Base-by-base conservation (phyloP, 2,113 vertebrate genomes). In the Mesoclemmys tuberculata region DNA sequence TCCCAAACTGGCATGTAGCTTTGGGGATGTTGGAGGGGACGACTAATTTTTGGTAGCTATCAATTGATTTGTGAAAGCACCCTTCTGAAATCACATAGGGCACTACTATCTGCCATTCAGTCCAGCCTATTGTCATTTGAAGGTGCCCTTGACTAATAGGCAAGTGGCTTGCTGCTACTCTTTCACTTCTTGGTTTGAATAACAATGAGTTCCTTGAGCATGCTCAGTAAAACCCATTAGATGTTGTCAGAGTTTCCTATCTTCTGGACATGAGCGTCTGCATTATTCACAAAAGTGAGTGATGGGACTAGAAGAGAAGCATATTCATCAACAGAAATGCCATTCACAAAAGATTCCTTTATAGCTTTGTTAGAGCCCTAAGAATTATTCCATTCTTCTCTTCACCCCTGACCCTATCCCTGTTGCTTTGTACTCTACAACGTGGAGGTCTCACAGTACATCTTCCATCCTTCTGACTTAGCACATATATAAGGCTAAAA, bases 111-210 rank as follows among this genome's bases (percentile, higher is more conserved):
- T 80, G 52, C 41, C 88, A 92, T 91, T 96, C 82, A 93, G 75
- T 92, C 1, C 71, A 93, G 64, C 6, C 64, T 82, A 81, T 64
- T 87, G 92, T 94, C 79, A 1, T 80, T 94, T 31, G 84, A 56
- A 64, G 56, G 24, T 87, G 10, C 55, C 64, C 75, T 82, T 48
- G 80, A 86, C 51, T 83, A 80, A 11, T 92, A 92, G 92, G 95
- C 19, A 54, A 86, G 77, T 93, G 89, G 49, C 68, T 64, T 90
- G 31, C 51, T 94, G 74, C 78, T 82, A 6, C 49, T 95, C 94
- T 96, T 96, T 93, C 58, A 46, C 84, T 44, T 95, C 55, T 0
- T 48, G 35, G 41, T 93, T 94, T 97, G 80, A 94, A 95, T 94
- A 89, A 92, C 92, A 96, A 95, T 96, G 88, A n/a, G 68, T 13